These are phyloP conservation scores for Coecobrya sp. DNA, from an alignment of 2,888 invertebrate species.

Conservation along the genomic window DNA sequence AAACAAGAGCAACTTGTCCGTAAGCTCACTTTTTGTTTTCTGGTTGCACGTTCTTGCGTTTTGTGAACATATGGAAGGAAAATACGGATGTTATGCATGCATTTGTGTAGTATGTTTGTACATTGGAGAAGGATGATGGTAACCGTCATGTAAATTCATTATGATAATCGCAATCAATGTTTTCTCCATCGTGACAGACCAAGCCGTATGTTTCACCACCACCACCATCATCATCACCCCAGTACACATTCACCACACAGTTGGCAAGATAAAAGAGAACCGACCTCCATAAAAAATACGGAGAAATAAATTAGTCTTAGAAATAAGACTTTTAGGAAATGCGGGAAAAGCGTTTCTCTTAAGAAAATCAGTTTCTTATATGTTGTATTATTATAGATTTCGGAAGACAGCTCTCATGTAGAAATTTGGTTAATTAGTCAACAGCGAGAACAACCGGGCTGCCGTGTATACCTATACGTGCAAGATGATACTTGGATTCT, in stretches of 20 bases:
- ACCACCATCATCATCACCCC: neutral
- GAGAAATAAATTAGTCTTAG: too few relatives aligned
- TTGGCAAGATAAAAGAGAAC: neutral
- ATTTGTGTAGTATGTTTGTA: neutral
- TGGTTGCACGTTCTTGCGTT: neutral
- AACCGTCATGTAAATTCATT: conserved; percentile 27
- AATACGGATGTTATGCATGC: neutral
- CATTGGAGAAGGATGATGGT: neutral
- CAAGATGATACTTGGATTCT: neutral
- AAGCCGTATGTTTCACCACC: neutral
- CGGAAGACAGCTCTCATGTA: too few relatives aligned
- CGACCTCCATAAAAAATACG: too few relatives aligned
- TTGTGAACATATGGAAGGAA: conserved; percentile 23
- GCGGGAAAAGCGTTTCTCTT: too few relatives aligned
- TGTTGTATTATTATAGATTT: too few relatives aligned
- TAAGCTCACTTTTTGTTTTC: conserved; percentile 16
- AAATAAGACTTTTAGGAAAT: too few relatives aligned
- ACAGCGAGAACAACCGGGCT: too few relatives aligned
- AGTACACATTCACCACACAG: neutral
- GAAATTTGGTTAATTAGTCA: too few relatives aligned
- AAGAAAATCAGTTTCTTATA: too few relatives aligned
- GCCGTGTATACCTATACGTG: too few relatives aligned
- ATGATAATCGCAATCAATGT: conserved; percentile 10
- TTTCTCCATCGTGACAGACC: too few relatives aligned
- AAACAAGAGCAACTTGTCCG: neutral